phyloP scores from a whole-genome alignment of 2,113 vertebrate genomes.

The Hemicordylus capensis region DNA sequence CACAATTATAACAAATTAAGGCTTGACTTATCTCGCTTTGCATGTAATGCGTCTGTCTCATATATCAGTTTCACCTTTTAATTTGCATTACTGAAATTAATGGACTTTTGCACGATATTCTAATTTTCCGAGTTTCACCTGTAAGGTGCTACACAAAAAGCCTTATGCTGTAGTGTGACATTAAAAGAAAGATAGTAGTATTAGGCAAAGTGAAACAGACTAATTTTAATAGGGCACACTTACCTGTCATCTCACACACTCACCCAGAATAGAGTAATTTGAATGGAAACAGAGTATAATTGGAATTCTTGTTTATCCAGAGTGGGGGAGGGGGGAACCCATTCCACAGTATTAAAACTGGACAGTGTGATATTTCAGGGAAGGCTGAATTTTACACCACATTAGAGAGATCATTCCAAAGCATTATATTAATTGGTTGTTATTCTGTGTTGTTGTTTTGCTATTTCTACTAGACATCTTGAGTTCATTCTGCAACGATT shows the following conservation, averaged over 20 bases:
- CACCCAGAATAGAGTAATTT: slow-evolving; percentile 21
- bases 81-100: too few relatives aligned
- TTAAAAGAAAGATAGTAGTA: not conserved
- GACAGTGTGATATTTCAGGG: slow-evolving; percentile 21
- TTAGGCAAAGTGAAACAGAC: not conserved
- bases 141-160: not conserved
- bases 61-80: too few relatives aligned
- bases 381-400: slow-evolving; percentile 21
- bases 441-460: slow-evolving; percentile 13
- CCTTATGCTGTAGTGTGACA: not conserved
- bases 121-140: too few relatives aligned
- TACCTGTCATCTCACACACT: slow-evolving; percentile 28
- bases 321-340: slow-evolving; percentile 59
- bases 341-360: slow-evolving; percentile 43
- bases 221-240: not conserved
- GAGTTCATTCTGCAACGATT: slow-evolving; percentile 17
- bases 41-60: too few relatives aligned
- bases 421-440: not conserved
- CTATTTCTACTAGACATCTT: slow-evolving; percentile 3
- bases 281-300: slow-evolving; percentile 40
- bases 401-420: slow-evolving; percentile 1
- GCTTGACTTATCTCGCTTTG: too few relatives aligned
- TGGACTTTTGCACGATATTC: too few relatives aligned
- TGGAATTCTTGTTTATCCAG: slow-evolving; percentile 51
- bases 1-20: too few relatives aligned